A percentile compares a stretch with the other conserved stretches of the same genome.
These are phyloP conservation scores for Notodonta dromedarius DNA, from an alignment of 2,888 invertebrate genomes.

Conservation along the genomic window DNA sequence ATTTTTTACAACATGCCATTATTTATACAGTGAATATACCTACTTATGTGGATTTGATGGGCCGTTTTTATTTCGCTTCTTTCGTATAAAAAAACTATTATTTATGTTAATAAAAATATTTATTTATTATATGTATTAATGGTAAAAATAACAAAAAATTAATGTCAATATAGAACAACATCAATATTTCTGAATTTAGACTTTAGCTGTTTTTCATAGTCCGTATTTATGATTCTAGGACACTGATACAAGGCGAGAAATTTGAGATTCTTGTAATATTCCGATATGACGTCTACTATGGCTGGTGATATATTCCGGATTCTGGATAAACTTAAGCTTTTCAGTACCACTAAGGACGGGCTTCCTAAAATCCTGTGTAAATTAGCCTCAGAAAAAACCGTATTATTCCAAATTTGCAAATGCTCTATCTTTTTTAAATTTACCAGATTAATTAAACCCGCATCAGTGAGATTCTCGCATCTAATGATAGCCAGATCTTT, in stretches of 20 bases:
- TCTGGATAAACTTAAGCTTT: slow-evolving; percentile 72
- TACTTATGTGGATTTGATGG: slow-evolving; percentile 38
- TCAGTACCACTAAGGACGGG: slow-evolving; percentile 55
- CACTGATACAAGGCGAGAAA: slow-evolving; percentile 77
- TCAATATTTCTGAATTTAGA: slow-evolving; percentile 75
- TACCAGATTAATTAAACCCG: slow-evolving; percentile 57
- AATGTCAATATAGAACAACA: slow-evolving; percentile 65
- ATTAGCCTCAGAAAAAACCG: slow-evolving; percentile 62
- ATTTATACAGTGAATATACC: slow-evolving; percentile 48
- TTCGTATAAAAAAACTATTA: background rate
- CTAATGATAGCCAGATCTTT: slow-evolving; percentile 70
- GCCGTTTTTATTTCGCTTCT: slow-evolving; percentile 27
- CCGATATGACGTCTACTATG: slow-evolving; percentile 71
- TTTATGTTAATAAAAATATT: background rate
- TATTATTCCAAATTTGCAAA: slow-evolving; percentile 77
- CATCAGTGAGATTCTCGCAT: slow-evolving; percentile 72
- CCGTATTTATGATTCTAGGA: slow-evolving; percentile 66
- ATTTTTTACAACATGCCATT: slow-evolving; percentile 45
- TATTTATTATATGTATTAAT: background rate
- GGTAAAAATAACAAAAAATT: background rate
- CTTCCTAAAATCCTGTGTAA: slow-evolving; percentile 62
- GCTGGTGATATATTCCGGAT: slow-evolving; percentile 68
- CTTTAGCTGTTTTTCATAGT: slow-evolving; percentile 73
- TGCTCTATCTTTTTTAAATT: slow-evolving; percentile 57
- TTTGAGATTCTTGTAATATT: slow-evolving; percentile 68